phyloP scores from a whole-genome alignment of 2,113 vertebrate genomes.

The Empidonax traillii region DNA sequence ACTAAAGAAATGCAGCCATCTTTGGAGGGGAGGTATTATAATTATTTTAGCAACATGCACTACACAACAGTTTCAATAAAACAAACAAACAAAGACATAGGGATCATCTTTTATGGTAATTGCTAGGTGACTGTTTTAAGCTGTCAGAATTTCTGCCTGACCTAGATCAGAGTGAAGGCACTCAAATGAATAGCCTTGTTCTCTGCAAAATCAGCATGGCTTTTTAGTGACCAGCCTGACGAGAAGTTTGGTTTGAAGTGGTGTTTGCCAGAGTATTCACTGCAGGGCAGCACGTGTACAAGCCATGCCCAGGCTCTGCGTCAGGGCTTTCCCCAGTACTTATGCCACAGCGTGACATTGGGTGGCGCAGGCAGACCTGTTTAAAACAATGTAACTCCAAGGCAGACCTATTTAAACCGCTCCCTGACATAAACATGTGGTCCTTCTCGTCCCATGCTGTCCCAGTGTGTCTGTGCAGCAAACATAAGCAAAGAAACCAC shows the following conservation, averaged over 20 bases:
- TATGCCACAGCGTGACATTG: slow-evolving; percentile 1
- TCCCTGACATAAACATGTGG: background rate
- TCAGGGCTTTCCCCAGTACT: background rate
- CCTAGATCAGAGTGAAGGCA: background rate
- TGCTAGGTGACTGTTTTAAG: background rate
- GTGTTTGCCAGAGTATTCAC: background rate
- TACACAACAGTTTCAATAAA: background rate
- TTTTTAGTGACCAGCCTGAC: background rate
- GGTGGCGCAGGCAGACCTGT: slow-evolving; percentile 35
- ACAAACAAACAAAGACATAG: background rate
- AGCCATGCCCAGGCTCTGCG: background rate
- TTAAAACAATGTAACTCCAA: background rate
- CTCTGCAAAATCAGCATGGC: background rate
- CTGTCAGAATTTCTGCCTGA: background rate
- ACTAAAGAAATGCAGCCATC: background rate
- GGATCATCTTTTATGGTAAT: background rate
- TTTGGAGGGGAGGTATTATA: background rate
- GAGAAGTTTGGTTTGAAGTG: slow-evolving; percentile 4
- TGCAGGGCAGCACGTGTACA: background rate
- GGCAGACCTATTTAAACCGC: background rate
- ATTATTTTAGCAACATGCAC: background rate
- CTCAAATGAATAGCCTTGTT: background rate
- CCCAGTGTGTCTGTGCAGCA: background rate
- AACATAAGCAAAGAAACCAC: background rate
- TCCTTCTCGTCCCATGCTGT: background rate